Conservation (phyloP, 2,113 vertebrate species). For the Thalassarche chlororhynchos region DNA sequence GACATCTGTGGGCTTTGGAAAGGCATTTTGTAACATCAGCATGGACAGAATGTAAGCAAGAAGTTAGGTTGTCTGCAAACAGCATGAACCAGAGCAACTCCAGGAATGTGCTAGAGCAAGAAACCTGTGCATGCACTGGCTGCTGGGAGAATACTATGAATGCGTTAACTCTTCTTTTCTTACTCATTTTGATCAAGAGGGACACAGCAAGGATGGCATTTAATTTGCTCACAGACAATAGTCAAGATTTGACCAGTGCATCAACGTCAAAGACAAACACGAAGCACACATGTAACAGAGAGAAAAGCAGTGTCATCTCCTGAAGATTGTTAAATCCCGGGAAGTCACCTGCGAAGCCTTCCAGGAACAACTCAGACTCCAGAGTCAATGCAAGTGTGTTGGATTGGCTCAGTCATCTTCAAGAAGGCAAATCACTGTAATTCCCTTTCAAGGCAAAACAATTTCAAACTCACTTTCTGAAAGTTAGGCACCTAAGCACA, state of each 20-base stretch:
- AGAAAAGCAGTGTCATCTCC: neutral
- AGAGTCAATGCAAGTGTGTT: neutral
- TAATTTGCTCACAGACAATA: neutral
- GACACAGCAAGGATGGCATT: neutral
- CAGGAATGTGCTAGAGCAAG: neutral
- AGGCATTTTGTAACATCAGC: neutral
- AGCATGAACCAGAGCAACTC: neutral
- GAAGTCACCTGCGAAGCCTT: neutral
- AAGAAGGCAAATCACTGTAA: conserved; percentile 15
- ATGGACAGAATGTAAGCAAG: neutral
- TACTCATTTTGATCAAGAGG: neutral
- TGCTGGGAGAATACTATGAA: neutral
- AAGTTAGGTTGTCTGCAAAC: neutral
- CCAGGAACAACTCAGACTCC: neutral
- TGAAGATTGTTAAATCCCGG: neutral
- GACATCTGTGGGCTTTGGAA: neutral
- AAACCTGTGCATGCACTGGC: neutral
- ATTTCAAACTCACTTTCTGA: conserved; percentile 3
- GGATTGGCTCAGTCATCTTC: neutral
- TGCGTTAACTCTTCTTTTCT: neutral
- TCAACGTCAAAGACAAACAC: rapidly evolving
- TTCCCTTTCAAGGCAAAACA: conserved; percentile 24
- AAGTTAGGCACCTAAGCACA: conserved; percentile 53
- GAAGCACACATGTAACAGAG: rapidly evolving
- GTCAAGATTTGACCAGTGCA: neutral